A percentile compares a stretch with the other conserved stretches of the same genome.
phyloP scores from a whole-genome alignment of 2,113 vertebrate genomes.

The Hemibagrus wyckioides region DNA sequence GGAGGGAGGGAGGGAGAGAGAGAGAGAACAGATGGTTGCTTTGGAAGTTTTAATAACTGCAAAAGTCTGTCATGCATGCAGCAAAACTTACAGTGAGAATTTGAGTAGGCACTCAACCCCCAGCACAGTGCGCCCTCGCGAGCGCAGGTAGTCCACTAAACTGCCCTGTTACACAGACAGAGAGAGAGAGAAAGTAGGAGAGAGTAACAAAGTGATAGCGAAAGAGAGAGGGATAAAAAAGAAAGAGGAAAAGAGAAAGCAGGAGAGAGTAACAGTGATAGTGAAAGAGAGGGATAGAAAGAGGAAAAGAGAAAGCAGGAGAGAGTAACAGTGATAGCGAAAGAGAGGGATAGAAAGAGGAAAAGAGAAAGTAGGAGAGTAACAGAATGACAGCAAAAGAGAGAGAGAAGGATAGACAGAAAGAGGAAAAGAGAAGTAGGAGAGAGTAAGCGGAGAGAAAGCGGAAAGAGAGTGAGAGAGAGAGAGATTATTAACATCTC shows the following conservation, averaged over 20 bases:
- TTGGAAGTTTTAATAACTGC: slow-evolving; percentile 11
- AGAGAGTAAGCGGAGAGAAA: neutral
- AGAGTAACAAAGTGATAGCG: too few relatives aligned
- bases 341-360: neutral
- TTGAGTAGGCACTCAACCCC: slow-evolving; percentile 86
- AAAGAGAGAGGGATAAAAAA: too few relatives aligned
- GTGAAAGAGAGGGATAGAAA: neutral
- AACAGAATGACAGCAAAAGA: neutral
- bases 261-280: neutral
- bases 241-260: neutral
- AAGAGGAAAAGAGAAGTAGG: too few relatives aligned
- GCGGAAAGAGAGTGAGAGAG: neutral
- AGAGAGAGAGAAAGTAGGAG: slow-evolving; percentile 2
- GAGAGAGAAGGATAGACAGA: neutral
- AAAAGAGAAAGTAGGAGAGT: neutral
- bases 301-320: neutral
- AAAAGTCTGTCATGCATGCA: neutral
- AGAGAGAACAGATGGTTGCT: slow-evolving; percentile 11
- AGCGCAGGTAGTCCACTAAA: slow-evolving; percentile 92
- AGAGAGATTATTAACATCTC: neutral
- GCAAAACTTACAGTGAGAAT: slow-evolving; percentile 86
- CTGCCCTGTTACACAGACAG: slow-evolving; percentile 78
- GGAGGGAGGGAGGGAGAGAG: neutral
- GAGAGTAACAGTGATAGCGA: neutral
- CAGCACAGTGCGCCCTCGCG: slow-evolving; percentile 89